Conservation (phyloP, 2,113 vertebrate genomes). For the Tychaedon coryphoeus region DNA sequence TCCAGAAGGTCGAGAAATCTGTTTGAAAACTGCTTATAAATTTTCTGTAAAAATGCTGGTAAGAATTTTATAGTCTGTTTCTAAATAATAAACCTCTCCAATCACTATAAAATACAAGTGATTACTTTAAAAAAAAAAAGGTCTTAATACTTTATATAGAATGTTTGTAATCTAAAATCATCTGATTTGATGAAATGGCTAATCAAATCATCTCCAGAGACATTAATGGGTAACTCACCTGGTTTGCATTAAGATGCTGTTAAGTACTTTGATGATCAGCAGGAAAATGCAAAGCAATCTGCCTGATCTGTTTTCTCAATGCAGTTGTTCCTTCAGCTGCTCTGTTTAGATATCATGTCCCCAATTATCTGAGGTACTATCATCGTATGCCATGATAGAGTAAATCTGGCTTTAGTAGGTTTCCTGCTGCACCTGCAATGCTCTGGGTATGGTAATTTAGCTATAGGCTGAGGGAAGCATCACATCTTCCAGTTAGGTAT, state of each 20-base stretch:
- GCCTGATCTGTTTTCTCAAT: not conserved
- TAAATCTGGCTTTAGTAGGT: not conserved
- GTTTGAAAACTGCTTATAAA: not conserved
- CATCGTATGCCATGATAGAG: not conserved
- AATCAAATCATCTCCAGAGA: not conserved
- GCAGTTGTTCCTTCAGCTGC: not conserved
- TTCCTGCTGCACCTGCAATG: not conserved
- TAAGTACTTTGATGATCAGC: not conserved
- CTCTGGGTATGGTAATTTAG: not conserved
- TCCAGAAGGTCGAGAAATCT: not conserved
- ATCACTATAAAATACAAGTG: not conserved
- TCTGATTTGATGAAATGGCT: not conserved
- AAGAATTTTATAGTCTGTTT: not conserved
- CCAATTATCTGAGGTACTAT: not conserved
- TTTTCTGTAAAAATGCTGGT: not conserved
- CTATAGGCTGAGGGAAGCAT: not conserved
- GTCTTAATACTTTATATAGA: not conserved
- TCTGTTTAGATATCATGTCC: not conserved
- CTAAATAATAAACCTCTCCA: not conserved
- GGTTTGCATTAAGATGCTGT: not conserved
- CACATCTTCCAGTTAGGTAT: not conserved
- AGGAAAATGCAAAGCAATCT: not conserved
- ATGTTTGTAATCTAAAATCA: not conserved
- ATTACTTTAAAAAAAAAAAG: not conserved
- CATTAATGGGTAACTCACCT: not conserved